Evolutionary conservation across 2,113 vertebrate species (phyloP).

Genomic region (Pangasianodon hypophthalmus): DNA sequence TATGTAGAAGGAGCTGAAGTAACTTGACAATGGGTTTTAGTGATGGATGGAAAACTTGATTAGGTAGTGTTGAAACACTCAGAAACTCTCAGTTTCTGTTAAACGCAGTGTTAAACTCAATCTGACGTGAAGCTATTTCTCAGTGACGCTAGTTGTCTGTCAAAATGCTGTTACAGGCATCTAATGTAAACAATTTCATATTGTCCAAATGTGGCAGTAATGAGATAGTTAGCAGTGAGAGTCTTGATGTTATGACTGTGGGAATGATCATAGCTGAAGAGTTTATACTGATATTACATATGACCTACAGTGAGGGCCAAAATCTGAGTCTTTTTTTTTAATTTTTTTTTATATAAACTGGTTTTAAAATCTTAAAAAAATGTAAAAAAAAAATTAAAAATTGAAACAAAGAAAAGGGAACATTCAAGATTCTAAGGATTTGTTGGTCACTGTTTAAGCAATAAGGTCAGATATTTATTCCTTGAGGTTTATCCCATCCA

Average conservation of each 20-base stretch:
- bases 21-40: constrained; percentile 6
- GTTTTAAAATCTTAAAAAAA: background rate
- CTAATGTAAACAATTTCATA: background rate
- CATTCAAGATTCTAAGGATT: background rate
- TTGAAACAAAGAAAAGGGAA: background rate
- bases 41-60: constrained; percentile 9
- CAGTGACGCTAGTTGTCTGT: background rate
- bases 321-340: background rate
- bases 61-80: background rate
- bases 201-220: background rate
- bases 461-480: background rate
- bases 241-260: background rate
- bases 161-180: background rate
- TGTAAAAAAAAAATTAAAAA: background rate
- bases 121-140: background rate
- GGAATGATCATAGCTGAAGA: background rate
- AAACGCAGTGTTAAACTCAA: background rate
- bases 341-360: no score
- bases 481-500: background rate
- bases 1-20: background rate
- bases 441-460: background rate
- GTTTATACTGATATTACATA: background rate
- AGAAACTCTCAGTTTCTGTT: background rate
- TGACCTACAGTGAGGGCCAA: background rate
- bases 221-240: background rate